Evolutionary conservation across 2,797 vertebrate species (phyloP).

Genomic region (Mycteria americana): DNA sequence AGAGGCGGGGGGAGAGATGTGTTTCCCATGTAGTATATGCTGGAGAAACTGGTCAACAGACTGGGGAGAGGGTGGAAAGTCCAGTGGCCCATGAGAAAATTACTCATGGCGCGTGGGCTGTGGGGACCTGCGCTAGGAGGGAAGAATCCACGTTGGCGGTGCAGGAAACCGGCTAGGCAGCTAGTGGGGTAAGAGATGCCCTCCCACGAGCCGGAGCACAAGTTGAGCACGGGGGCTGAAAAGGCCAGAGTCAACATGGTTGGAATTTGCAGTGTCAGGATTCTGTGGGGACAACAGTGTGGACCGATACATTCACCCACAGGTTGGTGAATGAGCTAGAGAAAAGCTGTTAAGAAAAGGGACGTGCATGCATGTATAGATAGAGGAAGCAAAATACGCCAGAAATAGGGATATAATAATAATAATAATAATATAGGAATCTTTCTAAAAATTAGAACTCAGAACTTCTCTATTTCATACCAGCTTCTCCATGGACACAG

Average conservation of each 20-base stretch:
- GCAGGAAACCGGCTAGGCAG: not conserved
- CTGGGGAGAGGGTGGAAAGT: not conserved
- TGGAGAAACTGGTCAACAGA: not conserved
- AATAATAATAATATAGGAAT: not conserved
- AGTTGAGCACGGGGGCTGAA: fast-evolving
- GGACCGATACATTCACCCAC: not conserved
- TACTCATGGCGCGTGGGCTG: fast-evolving
- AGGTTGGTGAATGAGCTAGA: not conserved
- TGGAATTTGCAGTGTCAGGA: not conserved
- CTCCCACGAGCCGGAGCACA: fast-evolving
- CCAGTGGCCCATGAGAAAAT: not conserved
- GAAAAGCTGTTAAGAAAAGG: not conserved
- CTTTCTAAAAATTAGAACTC: not conserved
- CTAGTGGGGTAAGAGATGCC: not conserved
- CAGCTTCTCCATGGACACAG: not conserved
- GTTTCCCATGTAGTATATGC: not conserved
- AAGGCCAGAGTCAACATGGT: fast-evolving
- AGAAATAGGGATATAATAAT: not conserved
- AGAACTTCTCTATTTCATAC: not conserved
- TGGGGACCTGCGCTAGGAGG: not conserved
- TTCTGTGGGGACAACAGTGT: not conserved
- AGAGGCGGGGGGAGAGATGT: not conserved
- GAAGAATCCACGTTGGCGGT: fast-evolving
- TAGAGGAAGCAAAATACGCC: not conserved
- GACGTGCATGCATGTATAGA: fast-evolving